Evolutionary conservation across 2,888 invertebrate genomes (phyloP).

Genomic region (Atethmia centrago): DNA sequence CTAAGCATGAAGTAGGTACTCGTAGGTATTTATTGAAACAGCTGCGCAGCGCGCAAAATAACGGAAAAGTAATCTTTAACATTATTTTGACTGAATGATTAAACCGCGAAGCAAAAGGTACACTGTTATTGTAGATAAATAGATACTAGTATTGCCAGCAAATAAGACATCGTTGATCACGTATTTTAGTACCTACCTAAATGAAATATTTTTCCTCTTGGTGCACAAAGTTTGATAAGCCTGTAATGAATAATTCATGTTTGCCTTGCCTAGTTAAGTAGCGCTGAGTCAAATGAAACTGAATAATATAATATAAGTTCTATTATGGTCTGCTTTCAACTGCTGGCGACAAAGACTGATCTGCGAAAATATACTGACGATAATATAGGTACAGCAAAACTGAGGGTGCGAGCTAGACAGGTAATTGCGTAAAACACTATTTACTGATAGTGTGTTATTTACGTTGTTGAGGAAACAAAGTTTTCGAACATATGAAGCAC

Average conservation of each 20-base stretch:
- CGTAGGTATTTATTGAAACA: not conserved
- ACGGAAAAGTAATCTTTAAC: not conserved
- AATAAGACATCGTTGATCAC: conserved; percentile 4
- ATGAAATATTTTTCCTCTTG: conserved; percentile 24
- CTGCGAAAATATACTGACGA: conserved; percentile 5
- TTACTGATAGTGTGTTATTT: too few species aligned
- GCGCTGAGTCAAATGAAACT: conserved; percentile 21
- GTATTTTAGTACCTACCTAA: too few species aligned
- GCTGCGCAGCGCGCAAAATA: not conserved
- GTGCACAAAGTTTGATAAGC: conserved; percentile 40
- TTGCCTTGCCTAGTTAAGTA: conserved; percentile 19
- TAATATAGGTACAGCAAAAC: conserved; percentile 10
- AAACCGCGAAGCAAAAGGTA: not conserved
- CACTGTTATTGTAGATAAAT: not conserved
- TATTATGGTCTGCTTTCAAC: conserved; percentile 7
- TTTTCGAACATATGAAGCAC: too few species aligned
- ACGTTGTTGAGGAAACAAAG: too few species aligned
- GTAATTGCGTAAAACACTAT: too few species aligned
- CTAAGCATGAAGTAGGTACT: not conserved
- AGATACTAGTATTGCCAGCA: not conserved
- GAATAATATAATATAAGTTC: conserved; percentile 10
- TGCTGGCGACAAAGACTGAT: not conserved
- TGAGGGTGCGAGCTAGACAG: not conserved
- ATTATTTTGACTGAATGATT: not conserved
- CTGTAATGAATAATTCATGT: conserved; percentile 44